Evolutionary conservation across 2,113 vertebrate genomes (phyloP), one percentile per base, ranked within the genome.

Genomic region (Fregetta grallaria): DNA sequence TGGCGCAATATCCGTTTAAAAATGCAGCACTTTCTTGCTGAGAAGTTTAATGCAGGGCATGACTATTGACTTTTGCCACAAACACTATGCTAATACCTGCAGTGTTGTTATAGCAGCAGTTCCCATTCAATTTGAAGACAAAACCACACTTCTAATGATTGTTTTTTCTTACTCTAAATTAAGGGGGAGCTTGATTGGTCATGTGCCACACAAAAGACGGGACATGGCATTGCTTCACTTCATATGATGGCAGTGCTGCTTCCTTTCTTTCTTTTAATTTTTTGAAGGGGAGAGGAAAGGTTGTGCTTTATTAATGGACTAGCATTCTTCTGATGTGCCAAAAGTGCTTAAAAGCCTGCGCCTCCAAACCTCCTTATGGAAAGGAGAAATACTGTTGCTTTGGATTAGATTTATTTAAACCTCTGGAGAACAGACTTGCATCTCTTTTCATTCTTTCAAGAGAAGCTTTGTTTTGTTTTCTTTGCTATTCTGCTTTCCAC

Each of bases 401-500:
- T 75, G 38, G 40, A 81, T 89, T 72, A 71, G 50, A 18, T 63
- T 68, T 84, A 26, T 75, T 72, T 87, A 92, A 94, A 72, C 36
- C 53, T 50, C 20, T 25, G 29, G 40, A 84, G 70, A 85, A 79
- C 25, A 53, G 45, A 53, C 71, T 87, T 78, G 25, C 66, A 79
- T 84, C 49, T 38, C 47, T 88, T 93, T 83, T 62, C 66, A n/a
- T 77, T 85, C 44, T 76, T 84, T 73, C 25, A 62, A 70, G 62
- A 75, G 17, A 79, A 72, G 49, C n/a, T 86, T 67, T 94, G 25
- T 68, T 96, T 95, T 90, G 7, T 85, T 94, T 94, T 82, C 49
- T 50, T 79, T 56, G 7, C 52, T 81, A 29, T 72, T 34, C 49
- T 82, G 36, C 62, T 96, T 76, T 92, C 74, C 44, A 40, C 27